Evolutionary conservation across 2,888 invertebrate species (phyloP).

Genomic region (Caenorhabditis sp.): DNA sequence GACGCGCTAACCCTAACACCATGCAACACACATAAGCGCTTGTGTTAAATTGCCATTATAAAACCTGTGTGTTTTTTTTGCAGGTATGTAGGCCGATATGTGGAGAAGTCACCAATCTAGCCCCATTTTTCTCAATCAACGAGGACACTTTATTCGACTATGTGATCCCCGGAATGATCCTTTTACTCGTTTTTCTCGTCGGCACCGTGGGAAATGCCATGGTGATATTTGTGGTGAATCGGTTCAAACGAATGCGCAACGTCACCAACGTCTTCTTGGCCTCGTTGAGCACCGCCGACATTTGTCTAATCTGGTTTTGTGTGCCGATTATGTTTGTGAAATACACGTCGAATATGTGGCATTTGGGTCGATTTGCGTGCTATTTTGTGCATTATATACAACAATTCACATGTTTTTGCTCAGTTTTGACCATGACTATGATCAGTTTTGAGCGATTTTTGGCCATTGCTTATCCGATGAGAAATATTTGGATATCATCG

Average conservation of each 20-base stretch:
- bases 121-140: slow-evolving; percentile 25
- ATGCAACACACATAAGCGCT: too few species aligned
- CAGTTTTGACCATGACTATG: slow-evolving; percentile 79
- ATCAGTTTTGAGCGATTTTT: slow-evolving; percentile 81
- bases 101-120: slow-evolving; percentile 19
- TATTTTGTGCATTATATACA: slow-evolving; percentile 80
- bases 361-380: slow-evolving; percentile 78
- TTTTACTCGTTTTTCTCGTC: slow-evolving; percentile 58
- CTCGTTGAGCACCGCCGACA: slow-evolving; percentile 79
- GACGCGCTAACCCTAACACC: too few species aligned
- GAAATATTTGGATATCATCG: slow-evolving; percentile 79
- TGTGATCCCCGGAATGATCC: slow-evolving; percentile 57
- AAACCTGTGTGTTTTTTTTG: too few species aligned
- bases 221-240: slow-evolving; percentile 62
- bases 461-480: slow-evolving; percentile 80
- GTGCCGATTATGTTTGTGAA: slow-evolving; percentile 76
- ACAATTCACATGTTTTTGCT: slow-evolving; percentile 80
- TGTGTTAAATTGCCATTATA: too few species aligned
- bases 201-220: slow-evolving; percentile 62
- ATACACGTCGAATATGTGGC: slow-evolving; percentile 79
- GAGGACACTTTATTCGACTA: slow-evolving; percentile 55
- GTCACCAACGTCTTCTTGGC: slow-evolving; percentile 80
- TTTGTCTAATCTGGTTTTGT: slow-evolving; percentile 79
- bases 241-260: slow-evolving; percentile 71
- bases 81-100: slow-evolving; percentile 41